Evolutionary conservation across 2,797 vertebrate genomes (phyloP), one percentile per base, ranked within the genome.

Genomic region (Jordanella pulchra): DNA sequence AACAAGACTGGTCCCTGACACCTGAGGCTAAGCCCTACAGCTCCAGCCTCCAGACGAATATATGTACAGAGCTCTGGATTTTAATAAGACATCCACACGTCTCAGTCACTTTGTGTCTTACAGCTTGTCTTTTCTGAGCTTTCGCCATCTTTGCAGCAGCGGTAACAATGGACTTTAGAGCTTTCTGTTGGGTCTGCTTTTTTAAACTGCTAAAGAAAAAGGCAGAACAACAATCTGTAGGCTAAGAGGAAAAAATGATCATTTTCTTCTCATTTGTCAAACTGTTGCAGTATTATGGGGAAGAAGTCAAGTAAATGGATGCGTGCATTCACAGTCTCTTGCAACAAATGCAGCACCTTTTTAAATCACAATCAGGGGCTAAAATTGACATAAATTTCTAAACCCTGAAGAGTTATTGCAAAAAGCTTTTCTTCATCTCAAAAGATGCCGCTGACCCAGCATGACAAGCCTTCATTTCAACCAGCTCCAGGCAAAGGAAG

Each of bases 1-100:
- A 89, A 77, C 69, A 80, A 80, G 73, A 67, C 82, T 73, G 42
- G 80, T 89, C 74, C 81, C 18, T 69, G 78, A 86, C 67, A 21
- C 75, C 66, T 63, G 56, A 82, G 78, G 77, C 64, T 80, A 73
- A 80, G 79, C 80, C 86, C 85, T 73, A 53, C 56, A 84, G 90
- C 83, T n/a, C 63, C 54, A 0, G 48, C 77, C 77, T 85, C 48
- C 71, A 76, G 72, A 77, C 68, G 44, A 76, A 78, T 66, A 42
- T 55, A 78, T 71, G 64, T 47, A 47, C 81, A 47, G 30, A 53
- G 27, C 30, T 71, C 71, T 86, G 42, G 9, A 60, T 74, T 87
- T 79, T 80, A 87, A 82, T 80, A 79, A 86, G 77, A 63, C 77
- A 69, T 83, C 80, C 83, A 61, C 81, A 82, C 82, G 73, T 79